phyloP scores from a whole-genome alignment of 2,113 vertebrate species.

The Gadus macrocephalus region DNA sequence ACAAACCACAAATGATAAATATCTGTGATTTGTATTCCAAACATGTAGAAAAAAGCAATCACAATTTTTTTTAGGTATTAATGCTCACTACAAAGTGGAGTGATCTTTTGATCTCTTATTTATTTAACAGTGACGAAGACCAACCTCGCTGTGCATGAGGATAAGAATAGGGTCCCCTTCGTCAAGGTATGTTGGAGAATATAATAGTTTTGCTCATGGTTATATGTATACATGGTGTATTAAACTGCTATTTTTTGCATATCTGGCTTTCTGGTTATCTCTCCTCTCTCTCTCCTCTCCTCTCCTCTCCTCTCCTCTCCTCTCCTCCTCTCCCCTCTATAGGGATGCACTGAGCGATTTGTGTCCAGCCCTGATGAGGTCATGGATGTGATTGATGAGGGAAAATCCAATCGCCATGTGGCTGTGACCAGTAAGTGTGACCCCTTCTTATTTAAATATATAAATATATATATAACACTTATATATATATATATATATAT shows the following conservation, averaged over 20 bases:
- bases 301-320: conserved; percentile 1
- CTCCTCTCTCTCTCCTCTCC: not conserved
- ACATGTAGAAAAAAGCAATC: too few relatives aligned
- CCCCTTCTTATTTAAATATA: too few relatives aligned
- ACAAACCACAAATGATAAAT: not conserved
- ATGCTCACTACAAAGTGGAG: not conserved
- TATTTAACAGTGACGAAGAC: conserved; percentile 82
- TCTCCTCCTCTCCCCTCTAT: not conserved
- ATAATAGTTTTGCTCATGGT: not conserved
- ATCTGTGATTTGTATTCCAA: not conserved
- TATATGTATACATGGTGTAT: not conserved
- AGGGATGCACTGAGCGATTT: conserved; percentile 91
- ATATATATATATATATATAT: too few relatives aligned
- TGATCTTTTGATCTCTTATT: not conserved
- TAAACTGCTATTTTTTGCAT: not conserved
- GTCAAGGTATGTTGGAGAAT: conserved; percentile 77
- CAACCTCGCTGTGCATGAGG: conserved; percentile 87
- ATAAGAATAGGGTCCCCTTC: conserved; percentile 87
- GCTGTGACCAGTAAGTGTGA: conserved; percentile 85
- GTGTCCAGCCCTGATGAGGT: conserved; percentile 90
- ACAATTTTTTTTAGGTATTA: not conserved
- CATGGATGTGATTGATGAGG: conserved; percentile 86
- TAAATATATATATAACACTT: too few relatives aligned
- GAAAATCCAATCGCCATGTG: conserved; percentile 86
- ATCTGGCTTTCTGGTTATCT: not conserved